phyloP scores from a whole-genome alignment of 2,888 invertebrate species.

The Lasiommata megera region DNA sequence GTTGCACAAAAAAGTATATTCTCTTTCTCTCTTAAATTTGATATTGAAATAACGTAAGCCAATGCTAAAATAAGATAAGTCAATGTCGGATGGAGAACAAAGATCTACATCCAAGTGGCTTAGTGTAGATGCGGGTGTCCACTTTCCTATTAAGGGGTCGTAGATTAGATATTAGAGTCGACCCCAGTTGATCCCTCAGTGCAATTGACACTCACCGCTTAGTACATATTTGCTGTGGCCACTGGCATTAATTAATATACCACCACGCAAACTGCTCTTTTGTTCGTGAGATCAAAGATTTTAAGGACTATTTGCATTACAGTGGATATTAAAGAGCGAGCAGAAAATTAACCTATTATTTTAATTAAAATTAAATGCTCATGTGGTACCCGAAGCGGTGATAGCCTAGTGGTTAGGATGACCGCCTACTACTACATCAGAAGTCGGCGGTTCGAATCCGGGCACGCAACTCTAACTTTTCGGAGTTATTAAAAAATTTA shows the following conservation, averaged over 20 bases:
- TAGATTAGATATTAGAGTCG: constrained; percentile 46
- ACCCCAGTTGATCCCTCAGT: constrained; percentile 44
- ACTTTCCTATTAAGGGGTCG: constrained; percentile 61
- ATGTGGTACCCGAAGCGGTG: no score
- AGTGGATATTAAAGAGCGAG: neutral
- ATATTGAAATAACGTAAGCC: no score
- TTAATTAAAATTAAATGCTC: neutral
- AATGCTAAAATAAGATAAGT: neutral
- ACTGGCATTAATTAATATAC: constrained; percentile 57
- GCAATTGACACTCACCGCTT: constrained; percentile 43
- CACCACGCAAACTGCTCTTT: constrained; percentile 45
- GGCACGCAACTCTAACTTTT: no score
- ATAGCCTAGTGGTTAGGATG: no score
- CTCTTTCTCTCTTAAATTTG: no score
- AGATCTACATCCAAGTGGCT: constrained; percentile 57
- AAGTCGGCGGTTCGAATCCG: no score
- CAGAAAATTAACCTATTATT: neutral
- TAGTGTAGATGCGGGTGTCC: constrained; percentile 67
- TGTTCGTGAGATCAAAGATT: constrained; percentile 20
- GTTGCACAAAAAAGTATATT: no score
- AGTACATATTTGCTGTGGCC: constrained; percentile 44
- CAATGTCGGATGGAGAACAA: constrained; percentile 30
- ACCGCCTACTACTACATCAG: no score
- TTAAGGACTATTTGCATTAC: constrained; percentile 1
- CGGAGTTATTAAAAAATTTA: no score